Conservation (phyloP, 2,113 vertebrate species). For the Scophthalmus maximus region DNA sequence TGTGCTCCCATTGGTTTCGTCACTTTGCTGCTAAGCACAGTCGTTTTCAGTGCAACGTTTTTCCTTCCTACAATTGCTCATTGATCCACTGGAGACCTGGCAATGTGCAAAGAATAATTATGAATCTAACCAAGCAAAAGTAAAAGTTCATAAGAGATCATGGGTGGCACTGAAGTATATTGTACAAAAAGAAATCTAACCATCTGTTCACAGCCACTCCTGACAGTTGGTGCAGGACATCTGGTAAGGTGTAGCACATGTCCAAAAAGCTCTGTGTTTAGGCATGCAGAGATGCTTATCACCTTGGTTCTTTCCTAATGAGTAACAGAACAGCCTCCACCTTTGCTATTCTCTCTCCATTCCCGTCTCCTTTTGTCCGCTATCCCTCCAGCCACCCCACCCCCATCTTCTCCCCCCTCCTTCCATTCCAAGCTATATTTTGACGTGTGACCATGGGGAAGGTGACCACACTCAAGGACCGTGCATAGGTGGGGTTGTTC, state of each 20-base stretch:
- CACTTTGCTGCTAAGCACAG: background rate
- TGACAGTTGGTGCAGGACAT: background rate
- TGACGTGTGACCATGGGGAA: slow-evolving; percentile 32
- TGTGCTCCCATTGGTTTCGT: background rate
- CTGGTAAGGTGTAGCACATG: background rate
- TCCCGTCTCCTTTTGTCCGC: slow-evolving; percentile 47
- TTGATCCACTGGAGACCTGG: background rate
- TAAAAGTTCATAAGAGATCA: too few species aligned
- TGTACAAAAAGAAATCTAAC: background rate
- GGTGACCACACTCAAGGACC: slow-evolving; percentile 52
- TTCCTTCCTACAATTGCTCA: background rate
- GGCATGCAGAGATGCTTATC: slow-evolving; percentile 15
- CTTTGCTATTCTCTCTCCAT: slow-evolving; percentile 29
- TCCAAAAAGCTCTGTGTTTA: slow-evolving; percentile 15
- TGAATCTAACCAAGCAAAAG: background rate
- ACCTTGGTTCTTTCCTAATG: slow-evolving; percentile 1
- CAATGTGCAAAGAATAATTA: background rate
- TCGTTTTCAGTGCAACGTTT: background rate
- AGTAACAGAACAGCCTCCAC: slow-evolving; percentile 10
- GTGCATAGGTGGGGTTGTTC: background rate
- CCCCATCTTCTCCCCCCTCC: background rate
- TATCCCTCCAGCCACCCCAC: background rate
- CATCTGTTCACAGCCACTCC: background rate
- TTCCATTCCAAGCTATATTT: slow-evolving; percentile 30
- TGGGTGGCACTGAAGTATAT: background rate